Percentiles rank a stretch among this genome's conserved stretches.
These are phyloP conservation scores for Irena cyanogastra DNA, from an alignment of 2,113 vertebrate species.

Conservation along the genomic window DNA sequence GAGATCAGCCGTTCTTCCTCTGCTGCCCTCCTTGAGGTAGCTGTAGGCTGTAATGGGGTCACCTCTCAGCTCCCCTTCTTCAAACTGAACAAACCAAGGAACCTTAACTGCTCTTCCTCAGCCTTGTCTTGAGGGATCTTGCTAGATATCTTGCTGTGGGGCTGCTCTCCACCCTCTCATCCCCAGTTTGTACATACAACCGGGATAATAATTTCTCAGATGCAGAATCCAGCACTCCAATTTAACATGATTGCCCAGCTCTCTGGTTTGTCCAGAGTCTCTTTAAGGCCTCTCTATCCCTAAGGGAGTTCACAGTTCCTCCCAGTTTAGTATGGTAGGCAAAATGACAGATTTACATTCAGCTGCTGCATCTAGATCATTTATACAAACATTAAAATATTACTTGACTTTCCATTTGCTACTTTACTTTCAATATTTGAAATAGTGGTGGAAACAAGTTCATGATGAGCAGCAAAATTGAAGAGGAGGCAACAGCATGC, in stretches of 20 bases:
- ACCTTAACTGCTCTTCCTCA: accelerated
- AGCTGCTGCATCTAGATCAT: not conserved
- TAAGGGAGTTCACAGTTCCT: not conserved
- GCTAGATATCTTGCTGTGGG: not conserved
- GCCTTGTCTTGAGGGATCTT: not conserved
- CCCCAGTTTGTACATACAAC: accelerated
- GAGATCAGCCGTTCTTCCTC: not conserved
- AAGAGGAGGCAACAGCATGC: not conserved
- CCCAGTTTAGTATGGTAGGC: accelerated
- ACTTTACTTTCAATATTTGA: not conserved
- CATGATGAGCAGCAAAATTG: not conserved
- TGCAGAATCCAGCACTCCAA: not conserved
- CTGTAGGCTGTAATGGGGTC: accelerated
- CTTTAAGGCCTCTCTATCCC: not conserved
- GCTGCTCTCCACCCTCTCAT: not conserved
- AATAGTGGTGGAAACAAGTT: not conserved
- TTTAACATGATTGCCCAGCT: not conserved
- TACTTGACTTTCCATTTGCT: not conserved
- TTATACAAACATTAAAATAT: not conserved
- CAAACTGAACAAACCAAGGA: not conserved
- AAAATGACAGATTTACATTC: not conserved
- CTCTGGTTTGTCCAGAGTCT: not conserved
- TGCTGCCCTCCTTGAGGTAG: accelerated
- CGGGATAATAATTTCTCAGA: not conserved
- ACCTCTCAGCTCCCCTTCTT: not conserved